phyloP scores from a whole-genome alignment of 2,113 vertebrate species.

The Rhabdomys dilectus region DNA sequence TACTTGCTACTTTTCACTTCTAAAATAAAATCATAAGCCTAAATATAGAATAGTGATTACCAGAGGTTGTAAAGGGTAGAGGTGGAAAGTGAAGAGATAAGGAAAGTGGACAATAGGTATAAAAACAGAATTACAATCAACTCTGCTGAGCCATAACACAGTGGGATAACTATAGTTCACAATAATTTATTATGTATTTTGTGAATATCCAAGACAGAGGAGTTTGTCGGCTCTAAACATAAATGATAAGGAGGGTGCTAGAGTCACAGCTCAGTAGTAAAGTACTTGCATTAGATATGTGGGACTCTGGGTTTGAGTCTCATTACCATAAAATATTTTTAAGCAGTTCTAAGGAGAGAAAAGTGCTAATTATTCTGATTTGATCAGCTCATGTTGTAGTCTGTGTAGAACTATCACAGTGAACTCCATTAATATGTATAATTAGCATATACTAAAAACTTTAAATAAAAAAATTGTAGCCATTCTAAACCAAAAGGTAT shows the following conservation, averaged over 20 bases:
- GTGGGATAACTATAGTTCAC: not conserved
- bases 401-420: not conserved
- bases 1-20: conserved; percentile 8
- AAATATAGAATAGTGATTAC: not conserved
- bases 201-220: not conserved
- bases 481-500: conserved; percentile 49
- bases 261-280: not conserved
- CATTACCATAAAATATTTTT: not conserved
- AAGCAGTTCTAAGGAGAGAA: not conserved
- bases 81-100: not conserved
- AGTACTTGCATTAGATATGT: not conserved
- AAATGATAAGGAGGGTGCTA: not conserved
- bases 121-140: not conserved
- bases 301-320: not conserved
- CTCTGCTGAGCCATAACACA: not conserved
- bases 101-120: not conserved
- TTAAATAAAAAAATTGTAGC: not conserved
- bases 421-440: not conserved
- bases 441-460: not conserved
- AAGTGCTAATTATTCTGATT: not conserved
- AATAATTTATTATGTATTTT: conserved; percentile 1
- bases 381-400: not conserved
- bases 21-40: not conserved
- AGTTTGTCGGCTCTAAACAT: not conserved
- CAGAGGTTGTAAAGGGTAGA: not conserved